Evolutionary conservation across 2,888 invertebrate species (phyloP).

Genomic region (Neuroscelio doddi): DNA sequence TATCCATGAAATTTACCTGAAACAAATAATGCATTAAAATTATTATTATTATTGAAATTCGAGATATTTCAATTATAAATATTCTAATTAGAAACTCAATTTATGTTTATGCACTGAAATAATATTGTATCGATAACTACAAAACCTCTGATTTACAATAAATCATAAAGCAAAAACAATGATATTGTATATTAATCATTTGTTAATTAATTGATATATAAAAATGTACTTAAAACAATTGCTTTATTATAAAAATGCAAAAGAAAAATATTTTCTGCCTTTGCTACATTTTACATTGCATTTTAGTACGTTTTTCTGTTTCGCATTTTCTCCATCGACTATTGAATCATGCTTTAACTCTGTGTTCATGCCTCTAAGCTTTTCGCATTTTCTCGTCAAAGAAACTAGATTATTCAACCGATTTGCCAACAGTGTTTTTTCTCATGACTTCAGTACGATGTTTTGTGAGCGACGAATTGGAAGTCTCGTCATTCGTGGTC

Average conservation of each 20-base stretch:
- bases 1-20: slow-evolving; percentile 8
- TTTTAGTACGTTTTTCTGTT: slow-evolving; percentile 20
- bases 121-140: too few relatives aligned
- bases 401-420: slow-evolving; percentile 35
- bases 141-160: too few relatives aligned
- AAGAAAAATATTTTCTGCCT: slow-evolving; percentile 14
- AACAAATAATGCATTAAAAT: slow-evolving; percentile 7
- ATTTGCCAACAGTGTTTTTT: slow-evolving; percentile 34
- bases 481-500: too few relatives aligned
- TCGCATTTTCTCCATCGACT: slow-evolving; percentile 25
- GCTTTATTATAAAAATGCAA: background rate
- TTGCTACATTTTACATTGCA: slow-evolving; percentile 16
- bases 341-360: slow-evolving; percentile 34
- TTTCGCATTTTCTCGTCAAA: slow-evolving; percentile 34
- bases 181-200: too few relatives aligned
- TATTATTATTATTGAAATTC: slow-evolving; percentile 11
- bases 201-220: too few relatives aligned
- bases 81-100: too few relatives aligned
- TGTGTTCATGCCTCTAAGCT: slow-evolving; percentile 25
- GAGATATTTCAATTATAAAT: slow-evolving; percentile 6
- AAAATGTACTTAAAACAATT: too few relatives aligned
- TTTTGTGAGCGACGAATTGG: too few relatives aligned
- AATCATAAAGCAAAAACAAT: background rate
- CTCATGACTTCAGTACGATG: slow-evolving; percentile 15
- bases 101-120: too few relatives aligned